These are phyloP conservation scores for Ganaspis sp. DNA, from an alignment of 1,140 invertebrate species.

Conservation along the genomic window DNA sequence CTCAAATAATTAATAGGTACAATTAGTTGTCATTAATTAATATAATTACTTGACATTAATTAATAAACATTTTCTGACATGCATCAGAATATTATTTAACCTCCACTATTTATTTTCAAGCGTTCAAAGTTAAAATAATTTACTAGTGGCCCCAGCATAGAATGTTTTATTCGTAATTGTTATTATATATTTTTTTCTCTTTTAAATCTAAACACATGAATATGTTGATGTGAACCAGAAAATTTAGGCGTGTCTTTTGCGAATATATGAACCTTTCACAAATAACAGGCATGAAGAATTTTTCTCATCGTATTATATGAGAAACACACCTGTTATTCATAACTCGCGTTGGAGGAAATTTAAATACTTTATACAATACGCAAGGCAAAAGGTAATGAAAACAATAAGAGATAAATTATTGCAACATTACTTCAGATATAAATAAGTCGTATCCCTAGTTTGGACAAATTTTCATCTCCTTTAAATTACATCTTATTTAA, in stretches of 20 bases:
- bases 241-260: slow-evolving; percentile 36
- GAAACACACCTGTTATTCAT: slow-evolving; percentile 37
- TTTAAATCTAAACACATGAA: slow-evolving; percentile 32
- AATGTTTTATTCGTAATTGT: too few species aligned
- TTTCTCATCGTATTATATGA: slow-evolving; percentile 29
- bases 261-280: slow-evolving; percentile 44
- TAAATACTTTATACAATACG: slow-evolving; percentile 13
- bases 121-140: too few species aligned
- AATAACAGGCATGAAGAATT: slow-evolving; percentile 32
- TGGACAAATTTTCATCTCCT: neutral
- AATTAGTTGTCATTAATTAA: too few species aligned
- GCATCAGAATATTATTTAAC: too few species aligned
- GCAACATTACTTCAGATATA: neutral
- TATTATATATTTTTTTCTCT: too few species aligned
- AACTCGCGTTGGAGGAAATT: slow-evolving; percentile 13
- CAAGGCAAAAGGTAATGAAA: neutral
- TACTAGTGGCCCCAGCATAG: too few species aligned
- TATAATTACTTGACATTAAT: too few species aligned
- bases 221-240: slow-evolving; percentile 21
- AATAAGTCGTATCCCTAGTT: neutral
- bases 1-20: too few species aligned
- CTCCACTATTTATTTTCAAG: too few species aligned
- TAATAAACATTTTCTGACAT: too few species aligned
- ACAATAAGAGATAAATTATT: slow-evolving; percentile 24
- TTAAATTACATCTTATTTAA: neutral